Base-by-base conservation (phyloP, 2,888 invertebrate species). In the Scelioninae gen. 2 region DNA sequence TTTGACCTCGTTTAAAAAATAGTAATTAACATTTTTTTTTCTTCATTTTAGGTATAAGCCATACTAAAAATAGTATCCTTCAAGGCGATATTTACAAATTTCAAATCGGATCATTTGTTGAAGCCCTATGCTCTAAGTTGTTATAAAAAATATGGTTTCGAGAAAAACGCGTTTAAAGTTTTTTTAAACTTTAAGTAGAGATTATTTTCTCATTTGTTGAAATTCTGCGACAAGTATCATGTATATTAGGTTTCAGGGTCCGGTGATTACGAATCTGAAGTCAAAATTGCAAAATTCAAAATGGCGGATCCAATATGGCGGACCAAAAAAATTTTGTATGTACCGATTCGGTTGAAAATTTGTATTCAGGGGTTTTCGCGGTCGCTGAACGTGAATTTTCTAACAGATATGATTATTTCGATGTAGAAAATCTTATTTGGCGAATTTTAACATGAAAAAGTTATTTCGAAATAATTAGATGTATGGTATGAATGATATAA, bases 11-110 rank as follows among this genome's bases (percentile, higher is more conserved):
- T 22, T 50, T 50, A 50, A 61, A 50, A 61, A 50, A 37, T 60
- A 39, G 11, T 50, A 50, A 61, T 39, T 61, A 41, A 28, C 25
- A 48, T n/a, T 61, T 37, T 53, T 61, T 61, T 41, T 39, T 50
- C 16, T 31, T 35, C 13, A 61, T 50, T 50, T 61, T 43, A 45
- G 45, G 57, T 57, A 41, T 41, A 41, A 46, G 19, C 13, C 37
- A 60, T 46, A 60, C 31, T 46, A 45, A 46, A 46, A 46, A 60
- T n/a, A n/a, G 19, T 60, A 45, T 60, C 22, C 35, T 60, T 46
- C 28, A 11, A 45, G 11, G n/a, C n/a, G n/a, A n/a, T n/a, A n/a
- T n/a, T n/a, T n/a, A n/a, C n/a, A n/a, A n/a, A n/a, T n/a, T n/a
- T n/a, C n/a, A n/a, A n/a, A n/a, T n/a, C n/a, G n/a, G n/a, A n/a